Base-by-base conservation (phyloP, 2,113 vertebrate species). In the Trogon surrucura region DNA sequence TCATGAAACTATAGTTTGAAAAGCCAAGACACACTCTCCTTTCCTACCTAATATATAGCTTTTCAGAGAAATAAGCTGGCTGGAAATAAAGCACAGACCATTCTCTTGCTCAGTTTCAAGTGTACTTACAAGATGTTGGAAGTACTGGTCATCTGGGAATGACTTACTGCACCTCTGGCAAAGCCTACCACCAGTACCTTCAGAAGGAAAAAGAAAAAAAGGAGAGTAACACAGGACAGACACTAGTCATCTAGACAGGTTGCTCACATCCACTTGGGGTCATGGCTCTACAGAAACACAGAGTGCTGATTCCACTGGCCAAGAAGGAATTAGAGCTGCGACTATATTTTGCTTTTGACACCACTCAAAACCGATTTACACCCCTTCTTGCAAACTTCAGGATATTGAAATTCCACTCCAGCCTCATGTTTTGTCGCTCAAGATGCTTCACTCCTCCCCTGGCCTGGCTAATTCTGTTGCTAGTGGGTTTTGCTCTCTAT, bases 91-190 rank as follows among this genome's bases (percentile, higher is more conserved):
- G 73, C 57, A 80, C 25, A 71, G 30, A 15, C 14, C 27, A 47
- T 57, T 61, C 20, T 56, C 44, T n/a, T 25, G 12, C 41, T 80
- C 77, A n/a, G 25, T 80, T 82, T 77, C 64, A 89, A 62, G 77
- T 15, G 9, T 64, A 27, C 96, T 95, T 92, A 96, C 94, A 92
- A 88, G 74, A 69, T 95, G 86, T 7, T 77, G 91, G n/a, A 79
- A 66, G 38, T 88, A 81, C n/a, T 87, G 86, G 16, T 91, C 89
- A 16, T 89, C 80, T 32, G 92, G 47, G 61, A 96, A 87, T 27
- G 51, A 79, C 15, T 86, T 65, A 41, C 3, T 77, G 78, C 91
- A 83, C 36, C 71, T 91, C 81, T 10, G 36, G 74, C 86, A 91
- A 34, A 92, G 45, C n/a, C 30, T 80, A 53, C 34, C 51, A 56